These are phyloP conservation scores for Aratinga solstitialis DNA, from an alignment of 2,797 vertebrate species.

Conservation along the genomic window DNA sequence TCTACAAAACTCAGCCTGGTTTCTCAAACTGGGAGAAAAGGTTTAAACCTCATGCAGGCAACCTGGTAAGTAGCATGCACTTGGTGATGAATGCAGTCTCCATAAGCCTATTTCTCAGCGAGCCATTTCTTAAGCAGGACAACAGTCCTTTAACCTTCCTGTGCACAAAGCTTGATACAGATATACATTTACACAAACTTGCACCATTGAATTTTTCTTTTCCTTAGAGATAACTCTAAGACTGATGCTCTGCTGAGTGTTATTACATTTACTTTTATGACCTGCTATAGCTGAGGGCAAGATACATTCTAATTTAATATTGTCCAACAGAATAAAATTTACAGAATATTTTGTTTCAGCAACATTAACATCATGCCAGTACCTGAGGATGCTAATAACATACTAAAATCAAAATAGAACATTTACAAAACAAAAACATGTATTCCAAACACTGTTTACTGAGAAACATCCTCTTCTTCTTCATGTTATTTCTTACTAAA, in stretches of 20 bases:
- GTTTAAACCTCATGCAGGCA: background rate
- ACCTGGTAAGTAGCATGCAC: background rate
- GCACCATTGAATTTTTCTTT: constrained; percentile 3
- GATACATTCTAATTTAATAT: constrained; percentile 59
- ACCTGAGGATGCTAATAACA: constrained; percentile 44
- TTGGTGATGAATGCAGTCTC: background rate
- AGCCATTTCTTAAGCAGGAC: constrained; percentile 29
- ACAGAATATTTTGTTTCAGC: constrained; percentile 54
- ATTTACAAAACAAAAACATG: constrained; percentile 21
- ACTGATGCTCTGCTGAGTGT: constrained; percentile 53
- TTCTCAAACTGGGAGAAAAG: background rate
- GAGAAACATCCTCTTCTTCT: background rate
- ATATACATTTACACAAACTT: background rate
- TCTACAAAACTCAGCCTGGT: background rate
- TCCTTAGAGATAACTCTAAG: constrained; percentile 40
- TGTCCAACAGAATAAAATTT: constrained; percentile 21
- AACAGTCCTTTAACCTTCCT: constrained; percentile 32
- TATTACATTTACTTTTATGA: constrained; percentile 56
- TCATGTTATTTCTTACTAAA: constrained; percentile 27
- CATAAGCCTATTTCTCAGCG: constrained; percentile 23
- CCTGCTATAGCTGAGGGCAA: constrained; percentile 58
- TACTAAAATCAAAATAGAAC: constrained; percentile 13
- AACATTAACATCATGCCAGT: constrained; percentile 39
- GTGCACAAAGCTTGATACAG: background rate
- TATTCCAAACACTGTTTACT: background rate